Conservation (phyloP, 2,888 invertebrate species). For the Thymelicus acteon region DNA sequence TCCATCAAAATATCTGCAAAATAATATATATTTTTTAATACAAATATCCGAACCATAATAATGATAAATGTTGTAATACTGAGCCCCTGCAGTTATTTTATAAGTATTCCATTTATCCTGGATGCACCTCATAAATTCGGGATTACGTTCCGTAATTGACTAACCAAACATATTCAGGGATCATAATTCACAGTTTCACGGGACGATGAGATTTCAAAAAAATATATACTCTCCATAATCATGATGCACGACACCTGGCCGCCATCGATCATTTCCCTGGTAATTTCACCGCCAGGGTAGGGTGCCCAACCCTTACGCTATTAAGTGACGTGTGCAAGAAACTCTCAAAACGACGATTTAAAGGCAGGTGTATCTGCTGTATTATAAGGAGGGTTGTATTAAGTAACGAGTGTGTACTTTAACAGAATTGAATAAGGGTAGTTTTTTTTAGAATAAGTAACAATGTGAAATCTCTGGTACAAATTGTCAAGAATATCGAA, state of each 20-base stretch:
- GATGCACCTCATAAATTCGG: constrained; percentile 33
- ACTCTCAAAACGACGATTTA: constrained; percentile 11
- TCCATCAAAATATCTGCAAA: constrained; percentile 3
- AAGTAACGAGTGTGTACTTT: neutral
- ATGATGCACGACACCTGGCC: constrained; percentile 61
- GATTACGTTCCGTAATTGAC: constrained; percentile 38
- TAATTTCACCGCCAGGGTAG: constrained; percentile 57
- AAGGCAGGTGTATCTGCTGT: neutral
- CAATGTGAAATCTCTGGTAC: no score
- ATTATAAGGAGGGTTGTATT: neutral
- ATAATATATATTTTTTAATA: neutral
- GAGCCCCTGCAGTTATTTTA: constrained; percentile 8
- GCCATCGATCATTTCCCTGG: constrained; percentile 68
- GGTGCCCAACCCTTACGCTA: constrained; percentile 26
- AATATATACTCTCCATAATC: constrained; percentile 54
- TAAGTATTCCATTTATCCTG: constrained; percentile 11
- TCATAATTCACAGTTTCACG: constrained; percentile 44
- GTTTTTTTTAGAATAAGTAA: no score
- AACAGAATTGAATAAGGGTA: neutral
- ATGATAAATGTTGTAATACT: neutral
- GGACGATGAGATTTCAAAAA: constrained; percentile 42
- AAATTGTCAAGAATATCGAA: no score
- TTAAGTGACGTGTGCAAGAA: constrained; percentile 24
- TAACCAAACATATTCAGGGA: constrained; percentile 38
- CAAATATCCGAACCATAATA: neutral